Percentiles rank a stretch among this genome's conserved stretches.
phyloP scores from a whole-genome alignment of 2,888 invertebrate species.

The Ophonus ardosiacus region DNA sequence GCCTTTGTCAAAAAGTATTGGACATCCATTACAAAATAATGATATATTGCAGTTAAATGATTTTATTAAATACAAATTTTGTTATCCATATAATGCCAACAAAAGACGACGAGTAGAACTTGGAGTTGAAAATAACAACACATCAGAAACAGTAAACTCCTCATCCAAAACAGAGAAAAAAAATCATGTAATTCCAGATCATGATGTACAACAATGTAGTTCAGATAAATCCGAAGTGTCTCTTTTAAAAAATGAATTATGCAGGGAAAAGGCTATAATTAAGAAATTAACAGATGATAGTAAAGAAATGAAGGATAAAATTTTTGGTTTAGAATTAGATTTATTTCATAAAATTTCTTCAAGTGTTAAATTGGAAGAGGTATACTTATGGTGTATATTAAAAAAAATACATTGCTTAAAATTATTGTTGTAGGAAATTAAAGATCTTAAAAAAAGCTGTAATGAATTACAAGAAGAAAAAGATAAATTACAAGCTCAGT shows the following conservation, averaged over 20 bases:
- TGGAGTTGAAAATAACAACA: conserved; percentile 41
- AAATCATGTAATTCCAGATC: background rate
- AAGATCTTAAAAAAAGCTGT: conserved; percentile 67
- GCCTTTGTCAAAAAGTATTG: background rate
- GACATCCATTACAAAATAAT: conserved; percentile 14
- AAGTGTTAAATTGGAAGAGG: conserved; percentile 48
- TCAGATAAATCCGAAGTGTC: conserved; percentile 8
- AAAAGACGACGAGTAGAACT: conserved; percentile 48
- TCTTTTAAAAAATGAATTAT: conserved; percentile 2
- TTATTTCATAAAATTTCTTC: conserved; percentile 71
- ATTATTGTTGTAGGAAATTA: conserved; percentile 19
- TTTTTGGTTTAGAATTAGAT: conserved; percentile 77
- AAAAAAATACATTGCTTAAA: background rate
- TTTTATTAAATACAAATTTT: conserved; percentile 44
- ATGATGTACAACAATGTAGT: background rate
- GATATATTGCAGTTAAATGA: conserved; percentile 48
- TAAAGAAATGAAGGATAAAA: conserved; percentile 75
- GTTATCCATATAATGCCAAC: conserved; percentile 1
- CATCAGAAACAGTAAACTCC: background rate
- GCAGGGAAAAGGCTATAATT: conserved; percentile 68
- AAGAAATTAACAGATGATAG: conserved; percentile 76
- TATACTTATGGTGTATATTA: background rate
- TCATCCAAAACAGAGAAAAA: background rate
- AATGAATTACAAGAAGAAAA: conserved; percentile 76
- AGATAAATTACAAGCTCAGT: conserved; percentile 77